Evolutionary conservation across 2,888 invertebrate genomes (phyloP), one percentile per base, ranked within the genome.

Genomic region (Frankliniella fusca): DNA sequence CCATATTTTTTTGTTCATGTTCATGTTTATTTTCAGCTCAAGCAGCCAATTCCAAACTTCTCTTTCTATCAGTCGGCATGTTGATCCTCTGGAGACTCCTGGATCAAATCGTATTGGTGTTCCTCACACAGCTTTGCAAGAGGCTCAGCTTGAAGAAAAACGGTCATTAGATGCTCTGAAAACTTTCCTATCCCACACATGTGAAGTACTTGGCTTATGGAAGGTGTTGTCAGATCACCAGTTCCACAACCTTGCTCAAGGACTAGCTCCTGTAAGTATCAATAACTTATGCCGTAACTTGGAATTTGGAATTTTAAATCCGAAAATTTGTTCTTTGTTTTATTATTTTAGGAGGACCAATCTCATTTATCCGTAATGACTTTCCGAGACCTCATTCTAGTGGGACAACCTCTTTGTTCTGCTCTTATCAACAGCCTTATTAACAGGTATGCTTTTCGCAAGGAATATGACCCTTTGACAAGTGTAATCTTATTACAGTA

Each of bases 201-300:
- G 95, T 87, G 98, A 99, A 90, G 95, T 97, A 85, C 90, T 99
- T 81, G 95, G 95, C 23, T 90, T 99, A 80, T 98, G 98, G 97
- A 95, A 95, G 87, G 93, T 98, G 82, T 90, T 98, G 8, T 94
- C 94, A 86, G 96, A 97, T 86, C 97, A 98, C 88, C 96, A 97
- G 87, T 94, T 98, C 87, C 94, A 95, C 86, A 91, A 94, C 80
- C 91, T 97, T 79, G 92, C 94, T 11, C 92, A 91, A 82, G 91
- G 92, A 85, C 87, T 96, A 54, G 83, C 82, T 81, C 84, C 81
- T 82, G 86, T 86, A 80, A 80, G 82, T 80, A 27, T 83, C 7
- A 18, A 12, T 8, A 11, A 48, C 5, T 9, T 38, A 50, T 48
- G 27, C 20, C 18, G 1, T 49, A 28, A 27, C 9, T 81, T 48